Conservation (phyloP, 2,797 vertebrate species). For the Sardinella longiceps region DNA sequence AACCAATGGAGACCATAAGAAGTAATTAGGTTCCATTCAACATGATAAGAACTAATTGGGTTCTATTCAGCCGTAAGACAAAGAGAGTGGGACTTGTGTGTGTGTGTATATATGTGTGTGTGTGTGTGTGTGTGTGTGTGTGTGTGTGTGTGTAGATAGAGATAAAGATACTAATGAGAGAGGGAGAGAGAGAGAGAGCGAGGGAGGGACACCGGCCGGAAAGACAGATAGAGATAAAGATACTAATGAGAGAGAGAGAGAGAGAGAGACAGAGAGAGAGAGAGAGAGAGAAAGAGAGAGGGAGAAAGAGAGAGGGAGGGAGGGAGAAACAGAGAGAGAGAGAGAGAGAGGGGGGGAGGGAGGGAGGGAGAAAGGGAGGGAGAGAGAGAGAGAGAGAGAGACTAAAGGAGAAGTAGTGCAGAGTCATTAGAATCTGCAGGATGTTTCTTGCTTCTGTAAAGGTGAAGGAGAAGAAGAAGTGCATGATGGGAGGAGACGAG, state of each 20-base stretch:
- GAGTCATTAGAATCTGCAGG: conserved; percentile 1
- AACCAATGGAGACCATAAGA: neutral
- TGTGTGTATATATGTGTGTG: no score
- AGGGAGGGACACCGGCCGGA: no score
- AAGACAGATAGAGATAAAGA: neutral
- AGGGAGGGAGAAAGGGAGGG: neutral
- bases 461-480: neutral
- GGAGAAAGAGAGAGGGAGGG: neutral
- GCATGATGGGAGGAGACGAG: neutral
- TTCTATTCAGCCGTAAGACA: neutral
- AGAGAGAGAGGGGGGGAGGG: neutral
- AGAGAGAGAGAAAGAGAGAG: neutral
- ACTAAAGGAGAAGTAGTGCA: neutral
- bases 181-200: no score
- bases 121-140: no score
- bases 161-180: no score
- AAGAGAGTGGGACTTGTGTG: no score
- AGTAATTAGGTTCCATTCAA: no score
- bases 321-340: neutral
- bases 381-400: neutral
- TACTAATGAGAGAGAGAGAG: neutral
- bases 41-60: neutral
- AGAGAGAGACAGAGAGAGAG: neutral
- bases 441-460: neutral
- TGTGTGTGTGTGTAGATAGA: no score